A percentile compares a stretch with the other conserved stretches of the same genome.
Evolutionary conservation across 64 coral and sea anemone species (phyloP).

Genomic region (Stichodactyla helianthus): DNA sequence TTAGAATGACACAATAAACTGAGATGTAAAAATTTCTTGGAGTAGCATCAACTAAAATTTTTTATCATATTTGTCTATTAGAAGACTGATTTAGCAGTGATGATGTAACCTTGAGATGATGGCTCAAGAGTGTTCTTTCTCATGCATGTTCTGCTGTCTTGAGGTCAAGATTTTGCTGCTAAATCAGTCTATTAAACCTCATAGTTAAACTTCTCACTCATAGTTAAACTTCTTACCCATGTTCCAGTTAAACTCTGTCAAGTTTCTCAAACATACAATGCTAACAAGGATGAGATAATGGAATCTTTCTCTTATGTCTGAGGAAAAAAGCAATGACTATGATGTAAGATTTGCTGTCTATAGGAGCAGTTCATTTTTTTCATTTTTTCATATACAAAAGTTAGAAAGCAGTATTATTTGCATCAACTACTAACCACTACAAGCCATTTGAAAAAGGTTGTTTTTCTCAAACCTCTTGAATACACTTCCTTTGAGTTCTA

Average conservation of each 20-base stretch:
- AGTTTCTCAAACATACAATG: conserved; percentile 83
- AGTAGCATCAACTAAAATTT: too few relatives aligned
- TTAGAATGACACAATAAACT: too few relatives aligned
- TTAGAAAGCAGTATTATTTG: neutral
- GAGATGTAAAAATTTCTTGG: too few relatives aligned
- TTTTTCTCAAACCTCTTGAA: conserved; percentile 99
- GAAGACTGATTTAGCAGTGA: too few relatives aligned
- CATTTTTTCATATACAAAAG: too few relatives aligned
- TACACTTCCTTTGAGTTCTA: conserved; percentile 94
- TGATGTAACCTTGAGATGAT: too few relatives aligned
- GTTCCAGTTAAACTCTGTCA: conserved; percentile 98
- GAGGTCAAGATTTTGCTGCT: too few relatives aligned
- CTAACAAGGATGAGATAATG: conserved; percentile 82
- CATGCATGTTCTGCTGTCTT: too few relatives aligned
- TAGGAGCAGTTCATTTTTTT: too few relatives aligned
- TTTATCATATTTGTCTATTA: too few relatives aligned
- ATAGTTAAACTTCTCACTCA: neutral
- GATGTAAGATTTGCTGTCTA: neutral
- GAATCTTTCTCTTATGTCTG: conserved; percentile 96
- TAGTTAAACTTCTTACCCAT: conserved; percentile 40
- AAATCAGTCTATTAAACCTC: neutral
- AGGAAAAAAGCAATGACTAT: neutral
- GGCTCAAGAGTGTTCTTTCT: too few relatives aligned
- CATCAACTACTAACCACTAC: conserved; percentile 64
- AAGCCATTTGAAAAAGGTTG: conserved; percentile 98